These are phyloP conservation scores for Baronia brevicornis DNA, from an alignment of 2,888 invertebrate genomes.

Conservation along the genomic window DNA sequence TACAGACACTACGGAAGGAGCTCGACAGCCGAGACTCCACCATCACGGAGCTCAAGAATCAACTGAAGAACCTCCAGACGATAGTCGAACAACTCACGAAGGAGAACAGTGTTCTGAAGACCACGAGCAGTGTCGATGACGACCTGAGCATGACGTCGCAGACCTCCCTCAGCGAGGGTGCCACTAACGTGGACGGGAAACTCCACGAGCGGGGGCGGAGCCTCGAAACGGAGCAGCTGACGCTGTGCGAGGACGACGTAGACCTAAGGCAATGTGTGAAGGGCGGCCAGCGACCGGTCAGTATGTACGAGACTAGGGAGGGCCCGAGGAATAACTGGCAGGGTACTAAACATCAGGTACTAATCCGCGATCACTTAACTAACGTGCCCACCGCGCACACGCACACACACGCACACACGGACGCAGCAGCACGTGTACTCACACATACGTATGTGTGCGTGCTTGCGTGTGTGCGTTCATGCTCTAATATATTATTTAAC, in stretches of 20 bases:
- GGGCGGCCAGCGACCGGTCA: slow-evolving; percentile 82
- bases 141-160: slow-evolving; percentile 58
- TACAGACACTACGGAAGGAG: slow-evolving; percentile 66
- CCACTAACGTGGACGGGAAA: slow-evolving; percentile 33
- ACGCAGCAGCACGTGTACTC: too few species aligned
- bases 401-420: too few species aligned
- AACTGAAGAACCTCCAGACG: slow-evolving; percentile 77
- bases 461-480: too few species aligned
- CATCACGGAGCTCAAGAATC: slow-evolving; percentile 78
- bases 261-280: slow-evolving; percentile 59
- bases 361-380: slow-evolving; percentile 56
- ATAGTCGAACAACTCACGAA: slow-evolving; percentile 85
- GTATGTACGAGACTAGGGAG: slow-evolving; percentile 91
- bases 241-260: slow-evolving; percentile 65
- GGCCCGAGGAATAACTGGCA: slow-evolving; percentile 78
- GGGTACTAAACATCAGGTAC: slow-evolving; percentile 76
- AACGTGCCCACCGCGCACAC: too few species aligned
- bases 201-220: slow-evolving; percentile 59
- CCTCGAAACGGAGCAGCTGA: slow-evolving; percentile 50
- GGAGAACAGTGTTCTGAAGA: slow-evolving; percentile 87
- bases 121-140: slow-evolving; percentile 60
- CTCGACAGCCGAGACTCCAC: slow-evolving; percentile 78
- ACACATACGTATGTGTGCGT: too few species aligned
- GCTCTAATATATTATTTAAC: too few species aligned
- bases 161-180: slow-evolving; percentile 49